Evolutionary conservation across 2,888 invertebrate genomes (phyloP).

Genomic region (Entomobrya proxima): DNA sequence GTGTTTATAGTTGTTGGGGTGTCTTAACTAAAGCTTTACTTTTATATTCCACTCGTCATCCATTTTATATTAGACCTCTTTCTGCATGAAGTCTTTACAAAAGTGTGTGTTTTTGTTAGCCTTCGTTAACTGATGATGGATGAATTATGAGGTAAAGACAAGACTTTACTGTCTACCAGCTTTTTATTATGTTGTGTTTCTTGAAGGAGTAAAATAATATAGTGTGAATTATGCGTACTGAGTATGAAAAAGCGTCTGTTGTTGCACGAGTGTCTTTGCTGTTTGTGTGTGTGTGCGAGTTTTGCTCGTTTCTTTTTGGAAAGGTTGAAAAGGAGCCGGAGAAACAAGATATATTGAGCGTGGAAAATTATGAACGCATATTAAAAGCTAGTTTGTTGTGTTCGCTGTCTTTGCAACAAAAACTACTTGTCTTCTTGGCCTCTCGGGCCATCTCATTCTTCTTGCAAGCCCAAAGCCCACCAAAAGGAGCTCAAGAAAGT

Average conservation of each 20-base stretch:
- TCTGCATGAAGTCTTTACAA: slow-evolving; percentile 8
- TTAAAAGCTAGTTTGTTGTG: slow-evolving; percentile 57
- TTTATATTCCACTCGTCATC: background rate
- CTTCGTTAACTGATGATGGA: slow-evolving; percentile 68
- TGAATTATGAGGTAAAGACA: slow-evolving; percentile 66
- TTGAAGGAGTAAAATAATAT: slow-evolving; percentile 3
- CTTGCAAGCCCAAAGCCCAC: background rate
- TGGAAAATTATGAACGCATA: slow-evolving; percentile 61
- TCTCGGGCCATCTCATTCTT: background rate
- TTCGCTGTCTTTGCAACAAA: slow-evolving; percentile 4
- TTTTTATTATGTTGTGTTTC: slow-evolving; percentile 23
- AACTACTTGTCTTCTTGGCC: slow-evolving; percentile 8
- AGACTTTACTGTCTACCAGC: slow-evolving; percentile 41
- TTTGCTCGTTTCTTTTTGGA: background rate
- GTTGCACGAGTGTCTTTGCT: slow-evolving; percentile 24
- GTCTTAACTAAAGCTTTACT: slow-evolving; percentile 13
- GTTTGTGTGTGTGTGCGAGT: background rate
- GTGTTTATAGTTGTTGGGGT: background rate
- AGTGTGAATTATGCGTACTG: background rate
- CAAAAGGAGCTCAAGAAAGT: no score
- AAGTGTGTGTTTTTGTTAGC: slow-evolving; percentile 28
- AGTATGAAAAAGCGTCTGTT: background rate
- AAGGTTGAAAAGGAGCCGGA: slow-evolving; percentile 43
- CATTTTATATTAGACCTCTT: background rate
- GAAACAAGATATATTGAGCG: slow-evolving; percentile 62